Conservation (phyloP, 2,797 vertebrate genomes). For the Poecile montanus region DNA sequence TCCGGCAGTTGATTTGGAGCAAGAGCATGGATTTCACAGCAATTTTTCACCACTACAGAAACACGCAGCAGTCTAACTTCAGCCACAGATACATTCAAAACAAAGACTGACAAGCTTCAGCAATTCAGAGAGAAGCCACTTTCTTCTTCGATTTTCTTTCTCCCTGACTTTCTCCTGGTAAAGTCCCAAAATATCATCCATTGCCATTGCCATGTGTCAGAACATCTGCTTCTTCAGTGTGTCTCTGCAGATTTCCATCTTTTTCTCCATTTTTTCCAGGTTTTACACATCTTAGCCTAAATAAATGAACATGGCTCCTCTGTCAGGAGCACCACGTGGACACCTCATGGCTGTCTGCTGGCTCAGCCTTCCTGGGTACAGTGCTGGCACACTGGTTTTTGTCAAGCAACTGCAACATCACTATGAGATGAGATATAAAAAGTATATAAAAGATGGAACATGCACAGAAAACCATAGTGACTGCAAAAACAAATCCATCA, state of each 20-base stretch:
- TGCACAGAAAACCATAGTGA: rapidly evolving
- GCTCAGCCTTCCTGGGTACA: neutral
- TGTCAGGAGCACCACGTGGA: rapidly evolving
- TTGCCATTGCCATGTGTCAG: rapidly evolving
- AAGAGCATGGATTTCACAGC: neutral
- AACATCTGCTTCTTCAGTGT: neutral
- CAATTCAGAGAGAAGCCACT: neutral
- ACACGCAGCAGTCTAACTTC: rapidly evolving
- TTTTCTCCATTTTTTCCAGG: rapidly evolving
- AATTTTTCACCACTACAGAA: neutral
- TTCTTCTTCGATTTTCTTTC: neutral
- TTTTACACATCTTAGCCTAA: neutral
- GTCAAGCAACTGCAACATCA: neutral
- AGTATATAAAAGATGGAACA: neutral
- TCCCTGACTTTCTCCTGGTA: neutral
- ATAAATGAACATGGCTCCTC: neutral
- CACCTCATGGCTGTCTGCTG: neutral
- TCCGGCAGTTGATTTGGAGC: neutral
- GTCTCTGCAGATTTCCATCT: neutral
- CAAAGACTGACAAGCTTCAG: neutral
- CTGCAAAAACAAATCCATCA: neutral
- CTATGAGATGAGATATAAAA: neutral
- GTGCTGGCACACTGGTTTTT: rapidly evolving
- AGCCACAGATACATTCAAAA: neutral
- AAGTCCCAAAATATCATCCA: neutral